Evolutionary conservation across 2,888 invertebrate species (phyloP).

Genomic region (Phyto melanocephala): DNA sequence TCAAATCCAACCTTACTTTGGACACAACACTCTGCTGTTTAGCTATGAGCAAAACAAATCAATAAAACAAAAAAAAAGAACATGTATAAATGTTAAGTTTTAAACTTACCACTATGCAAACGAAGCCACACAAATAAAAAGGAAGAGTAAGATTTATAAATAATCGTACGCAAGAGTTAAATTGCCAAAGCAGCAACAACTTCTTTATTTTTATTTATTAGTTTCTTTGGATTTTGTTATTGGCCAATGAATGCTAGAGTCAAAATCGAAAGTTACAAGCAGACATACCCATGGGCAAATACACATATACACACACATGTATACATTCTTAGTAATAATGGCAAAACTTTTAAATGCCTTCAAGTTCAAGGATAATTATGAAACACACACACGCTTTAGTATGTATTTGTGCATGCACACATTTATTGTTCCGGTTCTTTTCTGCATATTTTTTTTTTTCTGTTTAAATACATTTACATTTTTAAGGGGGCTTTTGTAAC

Average conservation of each 20-base stretch:
- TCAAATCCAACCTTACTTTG: not conserved
- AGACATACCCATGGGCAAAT: too few relatives aligned
- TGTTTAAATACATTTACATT: not conserved
- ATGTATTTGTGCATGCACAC: not conserved
- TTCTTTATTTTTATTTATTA: conserved; percentile 14
- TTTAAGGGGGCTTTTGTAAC: too few relatives aligned
- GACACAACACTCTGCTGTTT: conserved; percentile 1
- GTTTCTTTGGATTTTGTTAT: not conserved
- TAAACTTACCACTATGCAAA: conserved; percentile 12
- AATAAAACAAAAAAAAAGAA: not conserved
- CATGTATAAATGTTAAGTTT: not conserved
- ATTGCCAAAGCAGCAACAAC: not conserved
- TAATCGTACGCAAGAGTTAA: not conserved
- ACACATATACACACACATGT: not conserved
- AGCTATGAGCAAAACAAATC: not conserved
- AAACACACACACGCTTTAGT: not conserved
- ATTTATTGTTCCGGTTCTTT: not conserved
- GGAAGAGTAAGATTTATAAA: too few relatives aligned
- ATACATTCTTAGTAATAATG: conserved; percentile 12
- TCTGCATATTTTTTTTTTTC: not conserved
- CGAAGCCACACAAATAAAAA: not conserved
- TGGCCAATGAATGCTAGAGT: conserved; percentile 1
- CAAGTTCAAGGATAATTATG: conserved; percentile 63
- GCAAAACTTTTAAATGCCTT: conserved; percentile 54
- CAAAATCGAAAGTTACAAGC: not conserved